Conservation (phyloP, 2,113 vertebrate species). For the Loxodonta africana region DNA sequence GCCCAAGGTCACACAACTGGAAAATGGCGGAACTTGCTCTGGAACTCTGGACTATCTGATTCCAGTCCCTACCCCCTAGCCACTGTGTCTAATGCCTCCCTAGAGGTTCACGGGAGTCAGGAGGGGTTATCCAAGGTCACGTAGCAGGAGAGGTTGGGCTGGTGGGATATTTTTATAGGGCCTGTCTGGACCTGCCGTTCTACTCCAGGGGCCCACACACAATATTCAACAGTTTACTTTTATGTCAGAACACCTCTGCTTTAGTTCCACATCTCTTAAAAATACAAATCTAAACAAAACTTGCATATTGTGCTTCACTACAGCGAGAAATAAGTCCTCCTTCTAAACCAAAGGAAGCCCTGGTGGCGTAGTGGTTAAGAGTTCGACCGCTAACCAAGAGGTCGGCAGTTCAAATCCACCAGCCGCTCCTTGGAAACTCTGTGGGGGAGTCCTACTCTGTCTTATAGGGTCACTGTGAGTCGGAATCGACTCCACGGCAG, state of each 20-base stretch:
- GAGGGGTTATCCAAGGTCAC: accelerated
- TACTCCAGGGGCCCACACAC: too few species aligned
- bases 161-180: background rate
- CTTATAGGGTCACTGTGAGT: too few species aligned
- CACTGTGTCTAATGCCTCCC: accelerated
- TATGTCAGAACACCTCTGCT: background rate
- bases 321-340: background rate
- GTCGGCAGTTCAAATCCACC: too few species aligned
- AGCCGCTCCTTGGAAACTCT: too few species aligned
- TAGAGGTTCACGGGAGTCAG: too few species aligned
- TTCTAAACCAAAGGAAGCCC: background rate
- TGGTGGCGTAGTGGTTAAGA: too few species aligned
- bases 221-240: background rate
- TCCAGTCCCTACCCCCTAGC: background rate
- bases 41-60: too few species aligned
- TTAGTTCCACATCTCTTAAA: background rate
- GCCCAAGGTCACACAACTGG: background rate
- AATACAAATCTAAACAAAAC: background rate
- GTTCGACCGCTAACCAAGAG: too few species aligned
- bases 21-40: background rate
- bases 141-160: background rate
- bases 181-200: background rate
- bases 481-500: too few species aligned
- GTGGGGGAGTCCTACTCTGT: too few species aligned
- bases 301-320: background rate